Evolutionary conservation across 2,113 vertebrate genomes (phyloP), one percentile per base, ranked within the genome.

Genomic region (Zootoca vivipara): DNA sequence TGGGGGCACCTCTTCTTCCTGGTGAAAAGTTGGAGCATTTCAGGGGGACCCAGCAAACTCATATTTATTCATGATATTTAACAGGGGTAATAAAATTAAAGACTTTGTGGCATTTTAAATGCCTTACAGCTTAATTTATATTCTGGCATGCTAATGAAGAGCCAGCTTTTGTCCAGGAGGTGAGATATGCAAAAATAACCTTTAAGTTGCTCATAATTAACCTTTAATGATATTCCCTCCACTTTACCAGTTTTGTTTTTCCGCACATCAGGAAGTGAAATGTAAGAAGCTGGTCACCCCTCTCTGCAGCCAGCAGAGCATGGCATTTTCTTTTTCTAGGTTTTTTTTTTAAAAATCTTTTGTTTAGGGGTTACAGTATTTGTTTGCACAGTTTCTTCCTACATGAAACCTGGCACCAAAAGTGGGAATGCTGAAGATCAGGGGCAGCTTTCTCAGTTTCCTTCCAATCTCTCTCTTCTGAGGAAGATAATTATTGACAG

Each of bases 151-250:
- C 83, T 95, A 94, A 96, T 91, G 90, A 94, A 94, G 92, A 91
- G 87, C 82, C 65, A 65, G 94, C 95, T 96, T 97, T 97, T 95
- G 97, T 97, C 97, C 96, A 92, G 94, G 95, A 97, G 93, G 95
- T 95, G 94, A 96, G 93, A 95, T 95, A 97, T 96, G 95, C 95
- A 97, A 94, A 96, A 96, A 91, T 96, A 95, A 97, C 97, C 97
- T 97, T 97, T 97, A 91, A 92, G 92, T 94, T 95, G 91, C 91
- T 96, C 93, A 90, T 96, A 95, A 96, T 96, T 97, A 96, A 97
- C 96, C 96, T 96, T 96, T 96, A 95, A 95, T 94, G 94, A 94
- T 95, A 91, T 95, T 95, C 94, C 90, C 87, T 91, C 87, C 35
- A n/a, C 86, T 90, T 94, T 91, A 83, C 93, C 91, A 40, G 52